phyloP scores from a whole-genome alignment of 2,797 vertebrate species.

The Poecile montanus region DNA sequence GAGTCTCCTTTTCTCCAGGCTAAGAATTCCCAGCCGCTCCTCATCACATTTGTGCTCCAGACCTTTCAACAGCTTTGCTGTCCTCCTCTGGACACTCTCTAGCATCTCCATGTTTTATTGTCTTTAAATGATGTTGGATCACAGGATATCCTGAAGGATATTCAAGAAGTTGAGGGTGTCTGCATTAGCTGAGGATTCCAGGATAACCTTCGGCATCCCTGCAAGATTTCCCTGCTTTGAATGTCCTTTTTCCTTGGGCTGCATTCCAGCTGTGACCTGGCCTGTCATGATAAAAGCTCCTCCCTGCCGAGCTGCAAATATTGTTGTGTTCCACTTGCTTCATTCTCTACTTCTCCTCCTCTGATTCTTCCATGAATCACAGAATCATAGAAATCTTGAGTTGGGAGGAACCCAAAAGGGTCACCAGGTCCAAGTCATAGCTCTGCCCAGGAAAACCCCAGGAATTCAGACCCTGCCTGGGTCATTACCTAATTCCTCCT shows the following conservation, averaged over 20 bases:
- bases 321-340: no score
- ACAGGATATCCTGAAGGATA: not conserved
- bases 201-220: not conserved
- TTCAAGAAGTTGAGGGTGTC: not conserved
- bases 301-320: no score
- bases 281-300: not conserved
- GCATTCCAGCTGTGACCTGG: not conserved
- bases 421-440: fast-evolving
- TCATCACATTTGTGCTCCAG: not conserved
- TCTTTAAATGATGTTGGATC: not conserved
- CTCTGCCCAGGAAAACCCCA: not conserved
- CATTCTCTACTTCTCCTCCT: not conserved
- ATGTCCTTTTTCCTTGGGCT: not conserved
- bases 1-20: not conserved
- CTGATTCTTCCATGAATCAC: not conserved
- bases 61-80: fast-evolving
- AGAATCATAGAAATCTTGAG: not conserved
- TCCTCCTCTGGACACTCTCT: no score
- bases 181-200: not conserved
- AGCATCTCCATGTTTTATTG: not conserved
- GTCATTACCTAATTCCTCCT: not conserved
- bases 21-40: not conserved
- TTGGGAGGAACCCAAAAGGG: not conserved
- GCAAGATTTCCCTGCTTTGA: not conserved
- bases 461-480: not conserved